These are phyloP conservation scores for Vespertilio murinus DNA, from an alignment of 2,797 vertebrate species.

Conservation along the genomic window DNA sequence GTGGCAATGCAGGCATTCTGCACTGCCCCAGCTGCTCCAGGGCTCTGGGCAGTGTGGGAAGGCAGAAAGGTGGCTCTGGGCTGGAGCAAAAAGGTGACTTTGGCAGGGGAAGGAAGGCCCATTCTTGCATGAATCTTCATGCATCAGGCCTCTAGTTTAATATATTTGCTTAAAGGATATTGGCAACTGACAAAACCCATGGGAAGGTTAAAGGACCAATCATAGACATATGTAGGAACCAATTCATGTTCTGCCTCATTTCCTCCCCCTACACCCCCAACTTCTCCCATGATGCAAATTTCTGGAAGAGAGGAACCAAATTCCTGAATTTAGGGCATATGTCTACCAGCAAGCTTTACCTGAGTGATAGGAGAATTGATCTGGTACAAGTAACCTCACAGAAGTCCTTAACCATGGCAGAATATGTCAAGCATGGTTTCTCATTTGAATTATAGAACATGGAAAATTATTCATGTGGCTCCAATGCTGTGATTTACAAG, in stretches of 20 bases:
- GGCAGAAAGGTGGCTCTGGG: no score
- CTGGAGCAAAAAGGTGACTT: no score
- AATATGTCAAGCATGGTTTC: background rate
- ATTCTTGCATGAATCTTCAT: no score
- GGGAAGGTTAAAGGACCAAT: background rate
- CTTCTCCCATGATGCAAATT: background rate
- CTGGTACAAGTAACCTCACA: background rate
- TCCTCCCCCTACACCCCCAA: no score
- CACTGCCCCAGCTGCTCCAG: no score
- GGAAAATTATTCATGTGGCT: background rate
- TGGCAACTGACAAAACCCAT: background rate
- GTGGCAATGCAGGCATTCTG: no score
- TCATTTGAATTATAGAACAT: background rate
- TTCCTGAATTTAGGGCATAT: background rate
- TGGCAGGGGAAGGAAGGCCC: no score
- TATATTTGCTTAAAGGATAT: background rate
- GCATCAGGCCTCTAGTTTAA: background rate
- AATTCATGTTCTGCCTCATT: background rate
- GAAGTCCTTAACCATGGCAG: background rate
- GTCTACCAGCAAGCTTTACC: background rate
- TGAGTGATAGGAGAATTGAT: background rate
- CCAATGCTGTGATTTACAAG: background rate
- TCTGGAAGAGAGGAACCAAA: background rate
- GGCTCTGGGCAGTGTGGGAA: no score
- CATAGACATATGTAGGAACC: background rate